Base-by-base conservation (phyloP, 2,113 vertebrate genomes). In the Trochalopteron elliotii region DNA sequence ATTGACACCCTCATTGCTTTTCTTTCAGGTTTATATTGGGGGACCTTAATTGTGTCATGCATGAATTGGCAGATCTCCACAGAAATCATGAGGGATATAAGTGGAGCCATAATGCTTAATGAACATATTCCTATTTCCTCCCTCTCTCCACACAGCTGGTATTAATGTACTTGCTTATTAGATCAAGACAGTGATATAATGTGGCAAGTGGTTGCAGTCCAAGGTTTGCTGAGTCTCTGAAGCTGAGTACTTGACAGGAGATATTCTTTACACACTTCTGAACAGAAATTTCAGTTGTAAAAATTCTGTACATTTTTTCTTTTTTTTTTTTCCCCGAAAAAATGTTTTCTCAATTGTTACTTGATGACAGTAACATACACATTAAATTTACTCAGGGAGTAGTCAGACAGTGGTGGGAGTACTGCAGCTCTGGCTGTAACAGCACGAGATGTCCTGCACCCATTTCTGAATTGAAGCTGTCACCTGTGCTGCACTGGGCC, bases 91-190 rank as follows among this genome's bases (percentile, higher is more conserved):
- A 72, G 75, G 82, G 90, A 93, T 63, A 47, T 56, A 65, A 93
- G 59, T 70, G 63, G 52, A 91, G 82, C 78, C 79, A 35, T 94
- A 83, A 59, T 55, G 68, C 53, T 90, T 88, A 88, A 92, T 94
- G 78, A 96, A 92, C 63, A 74, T 90, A 76, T 76, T 93, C 21
- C 7, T 93, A 81, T 94, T 96, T 91, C 61, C 72, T 96, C 33
- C 17, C 57, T 88, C 47, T 91, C 12, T 69, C 25, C 71, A 77
- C 82, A 85, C 82, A 96, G 91, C 90, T 95, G 90, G 63, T 80
- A 93, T 83, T 95, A 91, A 96, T 96, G 70, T 52, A 74, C 82
- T 93, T 94, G 75, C 75, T 91, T 94, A 88, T 88, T 90, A 93
- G 91, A 88, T 91, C 77, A 84, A 93, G 87, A 75, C 71, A 65